phyloP scores from a whole-genome alignment of 2,797 vertebrate species.

The Mormyrops boulengeri region DNA sequence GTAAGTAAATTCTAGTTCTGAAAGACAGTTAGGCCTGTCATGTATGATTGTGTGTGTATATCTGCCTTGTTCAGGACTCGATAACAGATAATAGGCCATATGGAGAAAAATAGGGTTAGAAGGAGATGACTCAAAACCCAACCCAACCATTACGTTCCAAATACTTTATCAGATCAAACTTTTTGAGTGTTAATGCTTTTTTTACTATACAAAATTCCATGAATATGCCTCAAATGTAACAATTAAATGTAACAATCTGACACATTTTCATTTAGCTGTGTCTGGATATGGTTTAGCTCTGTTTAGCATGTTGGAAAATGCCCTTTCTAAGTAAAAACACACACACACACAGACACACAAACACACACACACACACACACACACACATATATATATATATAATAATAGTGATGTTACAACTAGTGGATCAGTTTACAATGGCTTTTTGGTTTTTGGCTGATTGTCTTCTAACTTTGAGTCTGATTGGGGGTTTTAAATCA shows the following conservation, averaged over 20 bases:
- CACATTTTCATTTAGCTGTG: background rate
- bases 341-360: no score
- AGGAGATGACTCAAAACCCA: background rate
- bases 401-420: background rate
- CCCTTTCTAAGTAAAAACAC: background rate
- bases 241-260: background rate
- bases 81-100: background rate
- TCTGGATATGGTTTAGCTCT: background rate
- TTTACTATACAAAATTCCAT: background rate
- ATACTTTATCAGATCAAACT: background rate
- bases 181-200: no score
- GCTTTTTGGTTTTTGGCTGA: background rate
- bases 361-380: fast-evolving
- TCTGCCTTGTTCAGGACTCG: background rate
- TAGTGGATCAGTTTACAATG: background rate
- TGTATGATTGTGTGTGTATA: background rate
- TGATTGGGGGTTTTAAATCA: background rate
- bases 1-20: background rate
- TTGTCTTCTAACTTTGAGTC: background rate
- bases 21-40: background rate
- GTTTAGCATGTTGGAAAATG: background rate
- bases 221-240: background rate
- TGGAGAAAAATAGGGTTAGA: background rate
- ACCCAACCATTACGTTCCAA: background rate
- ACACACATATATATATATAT: no score